phyloP scores from a whole-genome alignment of 2,113 vertebrate species.

The Tylochromis polylepis region DNA sequence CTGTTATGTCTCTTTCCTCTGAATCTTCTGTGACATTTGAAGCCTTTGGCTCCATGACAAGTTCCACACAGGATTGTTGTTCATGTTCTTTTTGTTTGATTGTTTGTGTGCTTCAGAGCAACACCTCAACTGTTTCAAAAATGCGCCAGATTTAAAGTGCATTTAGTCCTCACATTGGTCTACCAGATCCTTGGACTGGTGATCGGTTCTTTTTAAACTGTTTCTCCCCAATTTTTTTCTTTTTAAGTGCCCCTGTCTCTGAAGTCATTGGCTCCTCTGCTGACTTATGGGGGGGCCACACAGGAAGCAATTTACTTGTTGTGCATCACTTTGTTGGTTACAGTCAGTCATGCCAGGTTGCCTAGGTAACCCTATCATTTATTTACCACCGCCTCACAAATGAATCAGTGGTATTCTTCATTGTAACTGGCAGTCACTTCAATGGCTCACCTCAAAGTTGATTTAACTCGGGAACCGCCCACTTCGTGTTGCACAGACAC shows the following conservation, averaged over 20 bases:
- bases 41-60: neutral
- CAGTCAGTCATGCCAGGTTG: neutral
- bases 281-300: neutral
- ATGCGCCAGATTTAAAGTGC: neutral
- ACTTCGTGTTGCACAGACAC: accelerated
- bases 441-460: too few species aligned
- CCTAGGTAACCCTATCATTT: neutral
- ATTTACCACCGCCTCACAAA: neutral
- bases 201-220: neutral
- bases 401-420: neutral
- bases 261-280: neutral
- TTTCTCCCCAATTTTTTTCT: neutral
- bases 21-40: accelerated
- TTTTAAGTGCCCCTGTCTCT: neutral
- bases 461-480: neutral
- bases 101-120: neutral
- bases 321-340: neutral
- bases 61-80: accelerated
- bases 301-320: neutral
- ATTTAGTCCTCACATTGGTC: accelerated
- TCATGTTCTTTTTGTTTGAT: neutral
- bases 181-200: neutral
- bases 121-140: neutral
- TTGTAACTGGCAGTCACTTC: neutral
- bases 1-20: neutral